Conservation (phyloP, 1,140 invertebrate genomes). For the Drosophila navojoa region DNA sequence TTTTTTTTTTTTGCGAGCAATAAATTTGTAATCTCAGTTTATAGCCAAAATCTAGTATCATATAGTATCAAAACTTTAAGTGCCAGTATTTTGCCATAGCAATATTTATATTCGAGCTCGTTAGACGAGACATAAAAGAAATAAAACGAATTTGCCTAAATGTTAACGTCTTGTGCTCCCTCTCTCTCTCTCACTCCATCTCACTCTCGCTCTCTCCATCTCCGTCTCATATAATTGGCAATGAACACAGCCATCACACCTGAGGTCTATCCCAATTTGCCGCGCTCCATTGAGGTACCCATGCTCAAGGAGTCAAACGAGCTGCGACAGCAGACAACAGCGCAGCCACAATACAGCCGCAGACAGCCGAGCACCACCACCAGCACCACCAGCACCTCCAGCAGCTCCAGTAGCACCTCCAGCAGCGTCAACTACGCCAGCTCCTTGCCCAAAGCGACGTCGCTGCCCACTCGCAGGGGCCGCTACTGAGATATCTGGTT, state of each 20-base stretch:
- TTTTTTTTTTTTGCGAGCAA: no score
- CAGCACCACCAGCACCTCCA: conserved; percentile 4
- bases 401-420: neutral
- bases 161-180: neutral
- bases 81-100: no score
- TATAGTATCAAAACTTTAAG: no score
- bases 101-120: no score
- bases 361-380: neutral
- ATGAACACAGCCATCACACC: conserved; percentile 69
- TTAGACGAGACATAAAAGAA: no score
- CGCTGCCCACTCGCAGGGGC: conserved; percentile 43
- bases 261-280: conserved; percentile 72
- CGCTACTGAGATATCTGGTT: conserved; percentile 39
- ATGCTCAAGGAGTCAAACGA: conserved; percentile 36
- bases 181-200: neutral
- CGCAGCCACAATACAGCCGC: neutral
- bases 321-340: conserved; percentile 1
- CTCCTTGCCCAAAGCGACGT: conserved; percentile 35
- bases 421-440: neutral
- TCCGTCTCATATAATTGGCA: no score
- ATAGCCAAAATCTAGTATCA: no score
- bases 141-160: neutral
- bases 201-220: neutral
- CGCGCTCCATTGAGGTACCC: conserved; percentile 78
- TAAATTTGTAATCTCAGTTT: no score